Base-by-base conservation (phyloP, 2,888 invertebrate genomes). In the Dryocosmus kuriphilus region DNA sequence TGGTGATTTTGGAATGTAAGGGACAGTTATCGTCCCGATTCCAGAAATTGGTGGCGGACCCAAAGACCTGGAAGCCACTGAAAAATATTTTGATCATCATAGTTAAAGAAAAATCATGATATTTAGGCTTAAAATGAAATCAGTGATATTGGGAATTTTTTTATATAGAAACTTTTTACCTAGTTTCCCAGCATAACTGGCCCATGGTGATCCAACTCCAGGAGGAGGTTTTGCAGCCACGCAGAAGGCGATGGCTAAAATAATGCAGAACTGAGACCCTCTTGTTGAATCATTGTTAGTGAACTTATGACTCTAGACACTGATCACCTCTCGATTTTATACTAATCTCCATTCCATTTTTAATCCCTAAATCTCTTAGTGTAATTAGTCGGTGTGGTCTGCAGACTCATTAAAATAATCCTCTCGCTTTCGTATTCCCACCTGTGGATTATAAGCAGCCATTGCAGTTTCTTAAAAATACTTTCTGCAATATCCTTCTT, bases 1-100 rank as follows among this genome's bases (percentile, higher is more conserved):
- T 1, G 89, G 80, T 19, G 88, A 86, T 19, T 90, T 90, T 51
- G 89, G 82, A 62, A 84, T 80, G 61, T 86, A 90, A 16, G 90
- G 90, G 11, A 90, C 85, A 0, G 86, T 77, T 74, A 90, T 87
- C 4, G 88, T 86, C 32, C 83, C 83, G 24, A 89, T 46, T 41
- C 60, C 57, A 11, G 78, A 30, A 14, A 75, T 67, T 46, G 77
- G 9, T 16, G 82, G 77, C 63, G 78, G 78, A 65, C 86, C 88
- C 61, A 89, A 22, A 24, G 88, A 85, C 80, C 89, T 86, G 27
- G 84, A 75, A 57, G 84, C 87, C 75, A 81, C 88, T 88, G 67
- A 11, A 74, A 77, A 74, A 74, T 63, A 46, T 16, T 32, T 46
- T n/a, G n/a, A 51, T 60, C 24, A n/a, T 51, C 19, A n/a, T n/a